phyloP scores from a whole-genome alignment of 2,888 invertebrate genomes.

The Tricholauxania praeusta region DNA sequence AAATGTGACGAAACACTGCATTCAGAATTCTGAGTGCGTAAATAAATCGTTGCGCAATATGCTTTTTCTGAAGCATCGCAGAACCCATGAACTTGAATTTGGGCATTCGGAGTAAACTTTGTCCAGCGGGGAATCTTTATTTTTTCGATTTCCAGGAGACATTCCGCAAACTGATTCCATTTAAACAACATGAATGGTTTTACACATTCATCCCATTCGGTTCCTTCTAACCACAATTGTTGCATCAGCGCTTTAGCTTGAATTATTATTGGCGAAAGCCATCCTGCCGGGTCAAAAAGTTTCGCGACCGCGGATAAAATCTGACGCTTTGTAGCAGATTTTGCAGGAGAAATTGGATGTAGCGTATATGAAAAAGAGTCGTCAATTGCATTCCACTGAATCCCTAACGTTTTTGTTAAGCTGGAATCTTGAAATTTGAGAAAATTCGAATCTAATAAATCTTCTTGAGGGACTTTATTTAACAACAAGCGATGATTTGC shows the following conservation, averaged over 20 bases:
- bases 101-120: neutral
- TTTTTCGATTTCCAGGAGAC: too few relatives aligned
- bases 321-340: slow-evolving; percentile 12
- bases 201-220: slow-evolving; percentile 34
- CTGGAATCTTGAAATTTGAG: slow-evolving; percentile 21
- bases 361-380: slow-evolving; percentile 24
- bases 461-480: neutral
- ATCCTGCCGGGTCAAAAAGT: slow-evolving; percentile 29
- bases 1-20: neutral
- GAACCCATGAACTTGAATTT: slow-evolving; percentile 32
- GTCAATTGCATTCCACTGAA: slow-evolving; percentile 30
- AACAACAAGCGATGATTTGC: neutral
- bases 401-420: slow-evolving; percentile 26
- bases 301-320: slow-evolving; percentile 22
- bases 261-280: slow-evolving; percentile 33
- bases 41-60: neutral
- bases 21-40: neutral
- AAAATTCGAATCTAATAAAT: slow-evolving; percentile 19
- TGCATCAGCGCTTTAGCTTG: slow-evolving; percentile 37
- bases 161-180: slow-evolving; percentile 18
- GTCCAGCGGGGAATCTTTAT: too few relatives aligned
- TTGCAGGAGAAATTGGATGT: neutral
- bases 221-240: slow-evolving; percentile 36
- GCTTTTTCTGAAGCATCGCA: slow-evolving; percentile 24
- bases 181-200: neutral